A percentile compares a stretch with the other conserved stretches of the same genome.
Evolutionary conservation across 1,140 invertebrate species (phyloP).

Genomic region (Lethocerus indicus): DNA sequence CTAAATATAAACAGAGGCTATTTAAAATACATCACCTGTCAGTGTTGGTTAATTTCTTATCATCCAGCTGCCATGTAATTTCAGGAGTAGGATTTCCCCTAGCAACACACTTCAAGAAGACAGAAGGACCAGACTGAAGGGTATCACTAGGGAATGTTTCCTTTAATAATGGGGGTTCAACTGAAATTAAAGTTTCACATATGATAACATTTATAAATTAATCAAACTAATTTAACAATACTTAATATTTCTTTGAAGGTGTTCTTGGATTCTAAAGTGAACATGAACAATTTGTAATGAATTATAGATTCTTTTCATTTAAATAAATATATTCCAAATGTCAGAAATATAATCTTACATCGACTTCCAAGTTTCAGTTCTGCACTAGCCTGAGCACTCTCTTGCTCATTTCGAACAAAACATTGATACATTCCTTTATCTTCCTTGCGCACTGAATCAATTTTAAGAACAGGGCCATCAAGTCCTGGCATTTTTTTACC

Average conservation of each 20-base stretch:
- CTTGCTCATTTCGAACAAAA: slow-evolving; percentile 84
- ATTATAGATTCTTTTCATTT: neutral
- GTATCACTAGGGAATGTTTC: slow-evolving; percentile 75
- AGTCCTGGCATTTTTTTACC: slow-evolving; percentile 64
- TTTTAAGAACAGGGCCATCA: slow-evolving; percentile 53
- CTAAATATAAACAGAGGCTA: no score
- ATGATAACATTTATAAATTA: neutral
- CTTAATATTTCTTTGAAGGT: neutral
- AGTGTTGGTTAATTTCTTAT: slow-evolving; percentile 61
- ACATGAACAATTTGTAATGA: neutral
- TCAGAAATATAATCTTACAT: slow-evolving; percentile 39
- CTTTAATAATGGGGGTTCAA: slow-evolving; percentile 74
- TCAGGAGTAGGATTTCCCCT: slow-evolving; percentile 86
- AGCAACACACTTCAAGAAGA: slow-evolving; percentile 65
- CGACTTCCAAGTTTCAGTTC: slow-evolving; percentile 84
- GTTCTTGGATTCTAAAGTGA: neutral
- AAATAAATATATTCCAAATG: neutral
- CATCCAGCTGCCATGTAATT: slow-evolving; percentile 88
- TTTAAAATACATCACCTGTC: slow-evolving; percentile 33
- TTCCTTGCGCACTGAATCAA: slow-evolving; percentile 80
- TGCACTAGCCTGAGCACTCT: slow-evolving; percentile 79
- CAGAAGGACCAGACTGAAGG: slow-evolving; percentile 66
- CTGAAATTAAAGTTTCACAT: slow-evolving; percentile 27
- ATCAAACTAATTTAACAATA: neutral
- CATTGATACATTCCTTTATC: slow-evolving; percentile 98